These are phyloP conservation scores for Genyomyrus donnyi DNA, from an alignment of 2,113 vertebrate genomes.

Conservation along the genomic window DNA sequence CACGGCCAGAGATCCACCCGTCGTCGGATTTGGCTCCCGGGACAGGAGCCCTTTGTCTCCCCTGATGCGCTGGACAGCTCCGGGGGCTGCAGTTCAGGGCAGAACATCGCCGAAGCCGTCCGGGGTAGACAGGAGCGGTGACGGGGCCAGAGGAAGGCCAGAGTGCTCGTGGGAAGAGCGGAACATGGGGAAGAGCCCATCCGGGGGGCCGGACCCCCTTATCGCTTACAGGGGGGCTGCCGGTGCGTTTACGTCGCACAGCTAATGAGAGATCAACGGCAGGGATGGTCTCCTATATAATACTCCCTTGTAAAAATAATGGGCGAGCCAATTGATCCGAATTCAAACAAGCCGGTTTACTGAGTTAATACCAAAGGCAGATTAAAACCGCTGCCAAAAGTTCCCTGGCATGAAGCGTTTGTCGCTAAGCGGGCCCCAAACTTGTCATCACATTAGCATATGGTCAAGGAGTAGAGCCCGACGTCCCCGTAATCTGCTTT, in stretches of 20 bases:
- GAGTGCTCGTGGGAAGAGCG: slow-evolving; percentile 48
- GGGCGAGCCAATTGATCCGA: slow-evolving; percentile 67
- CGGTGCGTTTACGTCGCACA: slow-evolving; percentile 62
- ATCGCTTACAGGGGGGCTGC: slow-evolving; percentile 62
- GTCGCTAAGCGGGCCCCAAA: slow-evolving; percentile 60
- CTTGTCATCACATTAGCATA: slow-evolving; percentile 74
- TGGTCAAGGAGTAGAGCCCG: slow-evolving; percentile 70
- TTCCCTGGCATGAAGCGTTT: slow-evolving; percentile 60
- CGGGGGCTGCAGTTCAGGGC: slow-evolving; percentile 53
- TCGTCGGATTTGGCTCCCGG: slow-evolving; percentile 6
- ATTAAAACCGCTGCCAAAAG: slow-evolving; percentile 65
- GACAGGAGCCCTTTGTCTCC: slow-evolving; percentile 39
- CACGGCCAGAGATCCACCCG: slow-evolving; percentile 52
- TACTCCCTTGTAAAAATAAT: slow-evolving; percentile 69
- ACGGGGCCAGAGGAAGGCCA: slow-evolving; percentile 60
- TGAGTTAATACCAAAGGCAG: slow-evolving; percentile 71
- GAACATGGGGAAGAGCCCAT: neutral
- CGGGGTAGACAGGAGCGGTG: slow-evolving; percentile 38
- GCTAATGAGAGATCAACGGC: slow-evolving; percentile 72
- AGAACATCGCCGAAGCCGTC: slow-evolving; percentile 32
- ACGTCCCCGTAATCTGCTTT: slow-evolving; percentile 70
- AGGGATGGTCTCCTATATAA: slow-evolving; percentile 59
- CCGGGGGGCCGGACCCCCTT: slow-evolving; percentile 45
- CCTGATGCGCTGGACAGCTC: slow-evolving; percentile 58
- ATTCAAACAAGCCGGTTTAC: slow-evolving; percentile 69